These are phyloP conservation scores for Orestias chungarensis DNA, from an alignment of 2,797 vertebrate species.

Conservation along the genomic window DNA sequence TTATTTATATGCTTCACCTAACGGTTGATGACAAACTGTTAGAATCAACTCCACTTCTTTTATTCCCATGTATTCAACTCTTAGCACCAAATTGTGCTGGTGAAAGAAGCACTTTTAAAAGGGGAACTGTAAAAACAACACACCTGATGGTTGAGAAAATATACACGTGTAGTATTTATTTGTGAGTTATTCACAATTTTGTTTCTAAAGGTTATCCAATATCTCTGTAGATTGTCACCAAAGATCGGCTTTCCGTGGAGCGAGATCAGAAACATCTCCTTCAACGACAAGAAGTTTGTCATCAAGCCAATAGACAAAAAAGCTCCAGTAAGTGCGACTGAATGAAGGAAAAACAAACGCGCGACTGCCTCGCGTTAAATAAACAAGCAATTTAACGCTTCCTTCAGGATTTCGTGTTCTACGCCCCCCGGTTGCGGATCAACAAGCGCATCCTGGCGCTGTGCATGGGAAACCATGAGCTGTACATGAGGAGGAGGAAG, in stretches of 20 bases:
- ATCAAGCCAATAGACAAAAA: conserved; percentile 99
- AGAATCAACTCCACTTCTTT: not conserved
- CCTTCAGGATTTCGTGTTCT: conserved; percentile 94
- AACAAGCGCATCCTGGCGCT: conserved; percentile 97
- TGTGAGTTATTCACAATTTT: not conserved
- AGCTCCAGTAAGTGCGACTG: conserved; percentile 87
- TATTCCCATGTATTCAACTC: not conserved
- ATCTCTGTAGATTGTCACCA: conserved; percentile 87
- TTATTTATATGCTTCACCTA: not conserved
- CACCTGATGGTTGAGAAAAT: not conserved
- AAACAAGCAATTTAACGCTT: not conserved
- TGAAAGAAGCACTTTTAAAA: not conserved
- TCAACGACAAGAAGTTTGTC: conserved; percentile 98
- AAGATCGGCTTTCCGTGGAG: conserved; percentile 99
- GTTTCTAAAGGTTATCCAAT: not conserved
- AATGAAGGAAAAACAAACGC: not conserved
- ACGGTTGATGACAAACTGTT: not conserved
- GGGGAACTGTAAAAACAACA: not conserved
- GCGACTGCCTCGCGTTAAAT: not conserved
- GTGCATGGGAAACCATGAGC: conserved; percentile 99
- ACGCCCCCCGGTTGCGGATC: conserved; percentile 94
- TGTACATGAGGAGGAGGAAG: conserved; percentile 97
- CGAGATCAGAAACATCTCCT: conserved; percentile 98
- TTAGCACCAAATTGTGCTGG: conserved; percentile 30
- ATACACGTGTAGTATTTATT: too few relatives aligned